These are phyloP conservation scores for Dryobotodes eremita DNA, from an alignment of 2,888 invertebrate genomes.

Conservation along the genomic window DNA sequence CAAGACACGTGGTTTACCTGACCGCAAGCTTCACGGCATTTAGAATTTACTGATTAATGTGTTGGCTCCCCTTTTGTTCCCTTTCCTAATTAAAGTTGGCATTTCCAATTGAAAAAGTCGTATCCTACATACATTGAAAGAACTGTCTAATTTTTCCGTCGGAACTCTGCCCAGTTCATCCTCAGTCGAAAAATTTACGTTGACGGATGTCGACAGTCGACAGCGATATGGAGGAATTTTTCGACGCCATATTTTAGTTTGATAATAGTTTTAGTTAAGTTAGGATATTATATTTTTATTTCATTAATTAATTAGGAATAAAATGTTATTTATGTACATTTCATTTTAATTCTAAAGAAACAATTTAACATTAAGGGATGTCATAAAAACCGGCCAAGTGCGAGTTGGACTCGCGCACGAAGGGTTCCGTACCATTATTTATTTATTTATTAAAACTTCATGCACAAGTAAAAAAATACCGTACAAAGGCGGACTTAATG, in stretches of 20 bases:
- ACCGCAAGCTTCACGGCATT: slow-evolving; percentile 24
- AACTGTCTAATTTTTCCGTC: slow-evolving; percentile 15
- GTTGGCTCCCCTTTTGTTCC: neutral
- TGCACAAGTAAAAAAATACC: no score
- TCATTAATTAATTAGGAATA: no score
- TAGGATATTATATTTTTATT: no score
- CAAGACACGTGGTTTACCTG: slow-evolving; percentile 34
- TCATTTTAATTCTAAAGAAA: no score
- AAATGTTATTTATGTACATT: no score
- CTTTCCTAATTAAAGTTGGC: slow-evolving; percentile 9
- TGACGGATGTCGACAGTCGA: neutral
- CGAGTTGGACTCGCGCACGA: no score
- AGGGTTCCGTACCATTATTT: no score
- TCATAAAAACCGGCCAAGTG: no score
- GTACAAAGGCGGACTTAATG: no score
- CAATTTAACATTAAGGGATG: neutral
- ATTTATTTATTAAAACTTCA: no score
- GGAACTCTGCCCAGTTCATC: neutral
- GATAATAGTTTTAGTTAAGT: neutral
- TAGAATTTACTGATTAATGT: slow-evolving; percentile 31
- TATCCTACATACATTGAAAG: neutral
- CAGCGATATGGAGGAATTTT: neutral
- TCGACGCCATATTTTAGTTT: neutral
- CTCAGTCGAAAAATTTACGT: no score
- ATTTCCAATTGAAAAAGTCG: slow-evolving; percentile 24